Evolutionary conservation across 1,140 invertebrate species (phyloP), one percentile per base, ranked within the genome.

Genomic region (Drosophila triauraria): DNA sequence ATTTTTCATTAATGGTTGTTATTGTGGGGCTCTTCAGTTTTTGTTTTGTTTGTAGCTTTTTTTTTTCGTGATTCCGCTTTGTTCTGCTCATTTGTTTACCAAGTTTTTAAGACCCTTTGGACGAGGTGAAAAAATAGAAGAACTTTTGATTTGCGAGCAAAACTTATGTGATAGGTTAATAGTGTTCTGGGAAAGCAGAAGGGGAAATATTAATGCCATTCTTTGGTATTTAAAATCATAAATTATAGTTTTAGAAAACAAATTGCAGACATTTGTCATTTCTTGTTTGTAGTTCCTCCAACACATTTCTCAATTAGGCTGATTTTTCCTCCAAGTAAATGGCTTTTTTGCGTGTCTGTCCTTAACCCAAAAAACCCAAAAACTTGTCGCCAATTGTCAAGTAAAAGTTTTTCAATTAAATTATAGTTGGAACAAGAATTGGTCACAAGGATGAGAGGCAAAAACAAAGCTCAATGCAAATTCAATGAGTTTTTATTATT

Each of bases 21-120:
- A 75, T 80, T 67, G 76, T 61, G 17, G 25, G 59, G 61, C 53
- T 64, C 59, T 75, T 75, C 30, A 44, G 30, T n/a, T 57, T 65
- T 57, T 50, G 50, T 65, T 60, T 53, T 77, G 62, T 75, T 74
- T 51, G 61, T 60, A 58, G 61, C 67, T 50, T 35, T 53, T 46
- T 78, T 54, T 53, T 44, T 69, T 48, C 56, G 17, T 64, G 50
- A 80, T 83, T 87, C 80, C 77, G 25, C 65, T 87, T 87, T 87
- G 80, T 30, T 51, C 46, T 20, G 32, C 58, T 65, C 46, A 84
- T 87, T 87, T 87, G 84, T 88, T 87, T 87, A 87, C 85, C 40
- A 88, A 87, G 30, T 78, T 62, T 75, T 63, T 20, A n/a, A 64
- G 35, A 54, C 72, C 83, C 81, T 79, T 82, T 83, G 67, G 15